phyloP scores from a whole-genome alignment of 2,113 vertebrate species.

The Salvelinus sp. region DNA sequence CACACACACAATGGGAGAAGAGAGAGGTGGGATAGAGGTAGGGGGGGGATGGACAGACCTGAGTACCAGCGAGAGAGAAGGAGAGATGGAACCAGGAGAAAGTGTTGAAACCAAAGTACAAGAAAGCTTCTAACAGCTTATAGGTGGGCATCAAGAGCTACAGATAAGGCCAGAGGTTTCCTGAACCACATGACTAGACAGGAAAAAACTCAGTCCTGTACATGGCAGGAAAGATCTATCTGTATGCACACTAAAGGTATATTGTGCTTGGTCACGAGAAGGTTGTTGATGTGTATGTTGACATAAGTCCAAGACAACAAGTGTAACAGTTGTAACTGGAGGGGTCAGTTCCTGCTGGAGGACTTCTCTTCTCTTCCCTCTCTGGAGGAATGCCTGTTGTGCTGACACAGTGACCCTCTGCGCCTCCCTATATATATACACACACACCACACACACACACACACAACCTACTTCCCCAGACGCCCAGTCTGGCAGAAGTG shows the following conservation, averaged over 20 bases:
- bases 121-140: background rate
- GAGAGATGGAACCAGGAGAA: conserved; percentile 22
- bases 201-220: no score
- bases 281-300: no score
- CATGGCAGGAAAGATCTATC: background rate
- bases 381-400: conserved; percentile 13
- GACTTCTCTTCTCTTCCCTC: background rate
- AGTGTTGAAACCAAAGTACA: background rate
- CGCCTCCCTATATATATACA: background rate
- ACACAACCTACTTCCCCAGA: conserved; percentile 41
- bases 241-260: no score
- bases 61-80: conserved; percentile 33
- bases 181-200: no score
- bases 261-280: no score
- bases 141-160: background rate
- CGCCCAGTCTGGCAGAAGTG: conserved; percentile 66
- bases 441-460: conserved; percentile 9
- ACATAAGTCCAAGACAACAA: no score
- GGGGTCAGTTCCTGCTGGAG: conserved; percentile 60
- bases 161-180: background rate
- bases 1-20: conserved; percentile 66
- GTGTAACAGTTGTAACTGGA: conserved; percentile 25
- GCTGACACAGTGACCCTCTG: background rate
- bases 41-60: conserved; percentile 8
- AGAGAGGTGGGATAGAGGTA: conserved; percentile 33